phyloP scores from a whole-genome alignment of 2,888 invertebrate genomes.

The Euclidia mi region DNA sequence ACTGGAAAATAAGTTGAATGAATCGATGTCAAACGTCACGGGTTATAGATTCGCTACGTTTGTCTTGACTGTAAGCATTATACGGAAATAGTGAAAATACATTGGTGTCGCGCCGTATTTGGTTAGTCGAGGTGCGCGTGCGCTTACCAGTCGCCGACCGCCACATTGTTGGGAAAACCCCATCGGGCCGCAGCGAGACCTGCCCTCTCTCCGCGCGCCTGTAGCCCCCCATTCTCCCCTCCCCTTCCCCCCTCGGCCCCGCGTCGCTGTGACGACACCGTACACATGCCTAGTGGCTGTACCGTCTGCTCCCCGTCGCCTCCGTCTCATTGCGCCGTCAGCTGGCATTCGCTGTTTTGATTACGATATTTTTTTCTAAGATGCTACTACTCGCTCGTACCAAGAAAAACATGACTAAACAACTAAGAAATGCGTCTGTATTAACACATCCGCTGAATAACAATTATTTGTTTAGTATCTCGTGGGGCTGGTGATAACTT shows the following conservation, averaged over 20 bases:
- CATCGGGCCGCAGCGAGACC: conserved; percentile 54
- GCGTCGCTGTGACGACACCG: conserved; percentile 54
- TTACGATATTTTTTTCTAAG: conserved; percentile 1
- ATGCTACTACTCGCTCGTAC: neutral
- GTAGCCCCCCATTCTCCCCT: too few species aligned
- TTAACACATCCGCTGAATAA: conserved; percentile 1
- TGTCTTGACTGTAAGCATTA: conserved; percentile 8
- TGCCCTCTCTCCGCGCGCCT: conserved; percentile 44
- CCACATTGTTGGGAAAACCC: conserved; percentile 88
- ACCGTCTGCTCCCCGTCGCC: conserved; percentile 16
- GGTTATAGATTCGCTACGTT: conserved; percentile 16
- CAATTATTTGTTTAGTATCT: too few species aligned
- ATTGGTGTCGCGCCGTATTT: conserved; percentile 70
- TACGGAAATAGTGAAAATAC: conserved; percentile 76
- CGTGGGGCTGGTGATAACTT: neutral
- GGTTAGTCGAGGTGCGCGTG: conserved; percentile 69
- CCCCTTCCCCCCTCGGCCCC: conserved; percentile 33
- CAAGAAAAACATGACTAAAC: neutral
- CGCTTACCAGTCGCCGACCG: conserved; percentile 61
- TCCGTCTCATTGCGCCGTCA: conserved; percentile 37
- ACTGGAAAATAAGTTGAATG: neutral
- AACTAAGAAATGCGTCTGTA: neutral
- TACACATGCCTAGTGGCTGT: conserved; percentile 42
- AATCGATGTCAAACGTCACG: conserved; percentile 16
- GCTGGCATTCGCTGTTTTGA: conserved; percentile 27